Evolutionary conservation across 1,140 invertebrate genomes (phyloP), one percentile per base, ranked within the genome.

Genomic region (Euborellia annulipes): DNA sequence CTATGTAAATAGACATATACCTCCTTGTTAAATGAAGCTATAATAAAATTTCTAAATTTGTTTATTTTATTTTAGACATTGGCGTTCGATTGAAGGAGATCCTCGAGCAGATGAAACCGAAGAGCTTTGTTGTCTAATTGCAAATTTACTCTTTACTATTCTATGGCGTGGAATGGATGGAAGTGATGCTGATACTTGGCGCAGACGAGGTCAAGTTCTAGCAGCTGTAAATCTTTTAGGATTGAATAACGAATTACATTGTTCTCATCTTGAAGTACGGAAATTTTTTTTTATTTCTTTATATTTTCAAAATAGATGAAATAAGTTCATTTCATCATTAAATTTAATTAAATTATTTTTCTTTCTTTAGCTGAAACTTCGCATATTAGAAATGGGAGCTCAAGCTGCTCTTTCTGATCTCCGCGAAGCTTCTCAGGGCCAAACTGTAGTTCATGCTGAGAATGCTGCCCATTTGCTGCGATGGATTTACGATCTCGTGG

Each of bases 121-220:
- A 52, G 72, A 76, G 52, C 53, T 78, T 40, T 72, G 70, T 41
- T 70, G 74, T 54, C 61, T 74, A 21, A 63, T 77, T 2, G 62
- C 71, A 0, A 70, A 73, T 50, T 66, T 72, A 38, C 53, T 76
- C 4, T 70, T 73, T 45, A 71, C 70, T 7, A 60, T 78, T 1
- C 67, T 77, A 54, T 78, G 75, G 75, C 65, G 71, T 50, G 76
- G 76, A 18, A 62, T 77, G 17, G 66, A 72, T 41, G 70, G 72
- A 32, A 68, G 69, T 43, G 64, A 65, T 55, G 66, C 64, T 41
- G 62, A 67, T 16, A 65, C 67, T 30, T 78, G 76, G 76, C 23
- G 23, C 11, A 4, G 23, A 6, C 61, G 75, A 42, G 71, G 72
- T 32, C 69, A 75, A 50, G 72, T 78, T 0, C 64, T 78, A 53